phyloP scores from a whole-genome alignment of 2,888 invertebrate species.

The Carcina quercana region DNA sequence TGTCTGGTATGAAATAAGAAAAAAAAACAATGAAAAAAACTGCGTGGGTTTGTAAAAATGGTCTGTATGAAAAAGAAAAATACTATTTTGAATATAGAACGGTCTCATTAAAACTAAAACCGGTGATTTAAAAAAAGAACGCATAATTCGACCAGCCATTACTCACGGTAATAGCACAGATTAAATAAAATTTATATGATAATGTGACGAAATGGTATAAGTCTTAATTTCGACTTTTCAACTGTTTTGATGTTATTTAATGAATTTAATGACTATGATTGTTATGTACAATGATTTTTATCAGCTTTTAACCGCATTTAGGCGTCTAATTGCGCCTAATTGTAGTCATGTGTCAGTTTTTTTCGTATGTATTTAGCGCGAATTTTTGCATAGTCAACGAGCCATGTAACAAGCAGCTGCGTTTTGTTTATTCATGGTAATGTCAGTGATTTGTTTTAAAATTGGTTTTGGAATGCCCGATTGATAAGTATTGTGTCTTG shows the following conservation, averaged over 20 bases:
- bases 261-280: constrained; percentile 30
- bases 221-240: constrained; percentile 18
- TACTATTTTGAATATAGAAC: neutral
- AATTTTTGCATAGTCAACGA: constrained; percentile 13
- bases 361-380: constrained; percentile 9
- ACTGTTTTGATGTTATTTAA: too few species aligned
- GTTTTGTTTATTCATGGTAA: neutral
- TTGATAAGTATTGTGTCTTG: too few species aligned
- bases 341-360: constrained; percentile 25
- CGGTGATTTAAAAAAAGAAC: neutral
- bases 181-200: constrained; percentile 8
- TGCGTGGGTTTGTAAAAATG: too few species aligned
- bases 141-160: neutral
- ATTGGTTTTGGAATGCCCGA: too few species aligned
- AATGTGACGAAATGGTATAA: constrained; percentile 12
- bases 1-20: too few species aligned
- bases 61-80: too few species aligned
- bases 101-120: neutral
- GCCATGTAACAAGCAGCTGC: constrained; percentile 3
- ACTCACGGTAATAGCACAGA: constrained; percentile 2
- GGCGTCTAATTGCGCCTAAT: constrained; percentile 30
- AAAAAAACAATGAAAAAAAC: too few species aligned
- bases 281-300: constrained; percentile 30
- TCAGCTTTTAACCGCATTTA: constrained; percentile 26
- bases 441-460: too few species aligned